Conservation (phyloP, 1,140 invertebrate genomes). For the Lucilia cuprina region DNA sequence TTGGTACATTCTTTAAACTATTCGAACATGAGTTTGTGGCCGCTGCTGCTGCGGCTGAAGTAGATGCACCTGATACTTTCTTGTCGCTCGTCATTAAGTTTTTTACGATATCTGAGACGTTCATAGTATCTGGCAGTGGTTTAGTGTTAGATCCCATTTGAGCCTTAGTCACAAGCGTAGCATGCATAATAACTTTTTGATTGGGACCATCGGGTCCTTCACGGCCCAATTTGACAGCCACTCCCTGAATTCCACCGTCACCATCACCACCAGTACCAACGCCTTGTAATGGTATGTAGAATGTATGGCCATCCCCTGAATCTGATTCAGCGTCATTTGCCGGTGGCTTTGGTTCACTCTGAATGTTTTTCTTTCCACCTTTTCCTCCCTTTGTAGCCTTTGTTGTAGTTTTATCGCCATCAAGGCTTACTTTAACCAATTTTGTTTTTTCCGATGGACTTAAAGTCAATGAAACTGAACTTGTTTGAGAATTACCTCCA, state of each 20-base stretch:
- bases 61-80: conserved; percentile 22
- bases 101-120: conserved; percentile 57
- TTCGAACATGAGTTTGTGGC: conserved; percentile 39
- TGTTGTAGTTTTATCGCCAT: conserved; percentile 20
- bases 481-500: conserved; percentile 33
- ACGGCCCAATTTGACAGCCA: conserved; percentile 72
- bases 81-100: conserved; percentile 43
- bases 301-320: conserved; percentile 67
- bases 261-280: conserved; percentile 63
- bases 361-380: conserved; percentile 44
- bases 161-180: conserved; percentile 73
- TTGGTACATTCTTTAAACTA: conserved; percentile 65
- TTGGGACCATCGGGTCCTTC: conserved; percentile 70
- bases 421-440: conserved; percentile 43
- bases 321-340: conserved; percentile 51
- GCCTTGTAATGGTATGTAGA: conserved; percentile 74
- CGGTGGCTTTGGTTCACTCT: conserved; percentile 22
- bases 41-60: conserved; percentile 23
- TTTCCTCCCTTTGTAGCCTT: conserved; percentile 14
- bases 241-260: conserved; percentile 69
- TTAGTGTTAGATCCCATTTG: conserved; percentile 64
- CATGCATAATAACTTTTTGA: conserved; percentile 71
- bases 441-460: conserved; percentile 58
- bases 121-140: conserved; percentile 52
- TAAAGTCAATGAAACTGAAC: conserved; percentile 53